Conservation (phyloP, 2,797 vertebrate species). For the Xiphorhynchus erythropygius region DNA sequence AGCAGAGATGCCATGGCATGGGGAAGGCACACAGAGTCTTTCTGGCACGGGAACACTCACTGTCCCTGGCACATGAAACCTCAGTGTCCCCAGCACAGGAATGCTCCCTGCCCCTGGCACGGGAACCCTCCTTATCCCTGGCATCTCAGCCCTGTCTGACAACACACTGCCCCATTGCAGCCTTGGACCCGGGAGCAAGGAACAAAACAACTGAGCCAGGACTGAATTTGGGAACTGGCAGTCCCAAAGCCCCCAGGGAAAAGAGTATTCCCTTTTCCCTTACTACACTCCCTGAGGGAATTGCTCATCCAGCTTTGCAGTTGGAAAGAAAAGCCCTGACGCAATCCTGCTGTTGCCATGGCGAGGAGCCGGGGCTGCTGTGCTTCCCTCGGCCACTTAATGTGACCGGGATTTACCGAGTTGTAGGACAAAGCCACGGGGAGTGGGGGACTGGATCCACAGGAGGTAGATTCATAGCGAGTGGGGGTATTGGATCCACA, state of each 20-base stretch:
- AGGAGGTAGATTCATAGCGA: neutral
- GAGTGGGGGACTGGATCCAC: neutral
- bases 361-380: neutral
- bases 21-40: neutral
- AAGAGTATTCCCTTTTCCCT: neutral
- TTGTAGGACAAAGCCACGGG: neutral
- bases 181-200: neutral
- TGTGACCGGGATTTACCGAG: neutral
- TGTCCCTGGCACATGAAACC: neutral
- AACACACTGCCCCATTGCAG: rapidly evolving
- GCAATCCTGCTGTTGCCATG: constrained; percentile 12
- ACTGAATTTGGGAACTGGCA: neutral
- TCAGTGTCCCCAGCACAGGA: neutral
- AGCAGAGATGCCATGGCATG: neutral
- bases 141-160: neutral
- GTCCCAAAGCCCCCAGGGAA: neutral
- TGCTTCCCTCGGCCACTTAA: neutral
- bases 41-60: neutral
- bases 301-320: constrained; percentile 14
- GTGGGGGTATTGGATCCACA: neutral
- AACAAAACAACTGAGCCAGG: neutral
- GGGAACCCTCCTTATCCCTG: neutral
- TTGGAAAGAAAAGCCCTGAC: constrained; percentile 15
- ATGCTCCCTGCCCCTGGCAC: neutral
- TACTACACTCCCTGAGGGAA: neutral